These are phyloP conservation scores for Xylota sylvarum DNA, from an alignment of 2,888 invertebrate genomes.

Conservation along the genomic window DNA sequence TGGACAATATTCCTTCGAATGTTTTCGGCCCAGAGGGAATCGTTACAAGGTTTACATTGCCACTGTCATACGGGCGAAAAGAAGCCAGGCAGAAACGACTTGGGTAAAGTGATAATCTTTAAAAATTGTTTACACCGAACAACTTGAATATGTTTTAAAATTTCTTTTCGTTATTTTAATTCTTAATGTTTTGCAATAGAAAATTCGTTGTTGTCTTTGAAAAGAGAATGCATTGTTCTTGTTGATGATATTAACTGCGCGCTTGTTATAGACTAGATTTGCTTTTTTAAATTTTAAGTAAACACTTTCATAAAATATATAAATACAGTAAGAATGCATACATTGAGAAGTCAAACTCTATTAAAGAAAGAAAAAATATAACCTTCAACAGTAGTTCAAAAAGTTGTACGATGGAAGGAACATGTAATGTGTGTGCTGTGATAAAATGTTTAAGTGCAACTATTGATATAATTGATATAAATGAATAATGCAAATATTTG, in stretches of 20 bases:
- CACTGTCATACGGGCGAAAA: conserved; percentile 92
- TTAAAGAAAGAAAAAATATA: too few species aligned
- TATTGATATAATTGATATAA: too few species aligned
- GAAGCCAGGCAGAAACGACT: conserved; percentile 92
- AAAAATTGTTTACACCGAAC: conserved; percentile 44
- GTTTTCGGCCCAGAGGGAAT: conserved; percentile 87
- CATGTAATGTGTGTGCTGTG: too few species aligned
- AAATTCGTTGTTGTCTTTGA: conserved; percentile 47
- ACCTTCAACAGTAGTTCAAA: too few species aligned
- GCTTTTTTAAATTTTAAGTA: conserved; percentile 46
- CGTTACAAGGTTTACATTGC: conserved; percentile 89
- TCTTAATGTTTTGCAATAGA: conserved; percentile 54
- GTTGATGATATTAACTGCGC: conserved; percentile 43
- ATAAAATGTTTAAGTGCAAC: too few species aligned
- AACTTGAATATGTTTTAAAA: conserved; percentile 42
- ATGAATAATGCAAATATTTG: too few species aligned
- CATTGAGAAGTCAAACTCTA: too few species aligned
- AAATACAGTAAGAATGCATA: not conserved
- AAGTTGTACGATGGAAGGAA: too few species aligned
- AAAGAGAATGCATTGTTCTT: conserved; percentile 36
- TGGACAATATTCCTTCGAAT: conserved; percentile 86
- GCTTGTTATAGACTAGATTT: conserved; percentile 53
- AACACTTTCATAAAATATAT: conserved; percentile 74
- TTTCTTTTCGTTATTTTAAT: conserved; percentile 30
- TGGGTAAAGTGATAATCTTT: conserved; percentile 87